Evolutionary conservation across 23 tunicate genomes (phyloP), one percentile per base, ranked within the genome.

Genomic region (Trididemnum nubilum): DNA sequence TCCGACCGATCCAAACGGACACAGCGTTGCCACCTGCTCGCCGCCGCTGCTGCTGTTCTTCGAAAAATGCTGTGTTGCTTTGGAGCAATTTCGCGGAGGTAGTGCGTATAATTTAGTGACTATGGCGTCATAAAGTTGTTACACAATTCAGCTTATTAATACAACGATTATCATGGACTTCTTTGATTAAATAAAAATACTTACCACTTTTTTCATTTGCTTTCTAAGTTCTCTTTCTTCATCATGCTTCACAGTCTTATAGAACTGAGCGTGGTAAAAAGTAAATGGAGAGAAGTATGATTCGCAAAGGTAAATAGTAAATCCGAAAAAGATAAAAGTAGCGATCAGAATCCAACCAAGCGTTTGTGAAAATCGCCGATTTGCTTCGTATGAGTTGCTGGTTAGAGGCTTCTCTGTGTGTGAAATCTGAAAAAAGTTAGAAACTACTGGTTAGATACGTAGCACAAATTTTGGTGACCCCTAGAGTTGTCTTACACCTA

Each of bases 351-450:
- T 38, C 96, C 89, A 90, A 3, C 96, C 96, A 25, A 85, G n/a
- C 2, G 87, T 30, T 73, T 90, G 96, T 26, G 96, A 90, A 64
- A 79, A 85, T 29, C 89, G 80, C 15, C 86, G 61, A 71, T 90
- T 90, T 37, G 87, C 89, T 29, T 76, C 65, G 86, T 33, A 90
- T n/a, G 88, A 65, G 36, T 57, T 28, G 0, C 52, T 44, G 5
- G 77, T 61, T 37, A 67, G 64, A 21, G 77, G 37, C 49, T 69
- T 82, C 29, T 15, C 5, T 4, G 63, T 51, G 26, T 44, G 63
- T 24, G 80, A 15, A 24, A 74, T 63, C 80, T 74, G 80, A 34
- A 34, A 15, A 21, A 61, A n/a, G n/a, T n/a, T n/a, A n/a, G n/a
- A n/a, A n/a, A n/a, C n/a, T n/a, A n/a, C n/a, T n/a, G n/a, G n/a